Base-by-base conservation (phyloP, 2,113 vertebrate genomes). In the Fregata magnificens region DNA sequence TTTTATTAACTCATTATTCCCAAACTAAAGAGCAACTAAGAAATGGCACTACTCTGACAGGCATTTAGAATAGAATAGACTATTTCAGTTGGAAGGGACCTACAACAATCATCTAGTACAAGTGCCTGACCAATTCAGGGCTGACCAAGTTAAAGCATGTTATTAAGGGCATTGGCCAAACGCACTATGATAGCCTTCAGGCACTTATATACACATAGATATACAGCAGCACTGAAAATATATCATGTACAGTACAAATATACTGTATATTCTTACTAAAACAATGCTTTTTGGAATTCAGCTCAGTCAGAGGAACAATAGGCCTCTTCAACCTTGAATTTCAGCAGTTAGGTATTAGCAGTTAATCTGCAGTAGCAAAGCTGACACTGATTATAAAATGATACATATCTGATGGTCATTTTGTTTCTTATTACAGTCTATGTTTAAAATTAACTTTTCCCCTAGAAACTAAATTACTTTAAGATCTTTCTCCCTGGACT, bases 331-430 rank as follows among this genome's bases (percentile, higher is more conserved):
- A 44, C 72, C 69, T 74, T 84, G 55, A 90, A 61, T 88, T 85
- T 84, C 50, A 80, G 70, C 61, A 94, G 59, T 29, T 44, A 74
- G 56, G 55, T 72, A 92, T 72, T 18, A 94, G 78, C 63, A 50
- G 21, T 72, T 79, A 59, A 88, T 82, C 63, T 93, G 76, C 87
- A 76, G 55, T n/a, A 92, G 74, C 62, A 55, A 87, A 86, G 34
- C 55, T 93, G 76, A 72, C 56, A 65, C 8, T 78, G 79, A 90
- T 93, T 93, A 67, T 90, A 93, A 93, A 94, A 63, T 77, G 31
- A 94, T 62, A 85, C 62, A 29, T 73, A 70, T 62, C 63, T 92
- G 86, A 94, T 62, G 42, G 26, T 44, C 7, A 70, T 90, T 93
- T 86, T 74, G 92, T 84, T 94, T 88, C 88, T 70, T 93, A 79